phyloP scores from a whole-genome alignment of 2,888 invertebrate species.

The Onthophagus sagittarius region DNA sequence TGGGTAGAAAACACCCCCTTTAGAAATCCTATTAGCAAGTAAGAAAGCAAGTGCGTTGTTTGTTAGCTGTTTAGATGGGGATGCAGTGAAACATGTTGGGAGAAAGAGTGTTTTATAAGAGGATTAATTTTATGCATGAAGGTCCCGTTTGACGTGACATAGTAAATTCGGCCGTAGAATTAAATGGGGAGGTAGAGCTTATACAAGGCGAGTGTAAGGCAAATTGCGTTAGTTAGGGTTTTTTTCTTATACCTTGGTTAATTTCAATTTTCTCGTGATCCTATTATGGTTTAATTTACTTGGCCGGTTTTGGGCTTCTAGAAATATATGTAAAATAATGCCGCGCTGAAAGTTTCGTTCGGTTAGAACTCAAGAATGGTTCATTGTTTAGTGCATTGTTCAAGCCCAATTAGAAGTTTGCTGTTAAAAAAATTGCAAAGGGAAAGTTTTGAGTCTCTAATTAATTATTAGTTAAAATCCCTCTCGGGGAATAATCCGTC shows the following conservation, averaged over 20 bases:
- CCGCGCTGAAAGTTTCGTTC: not conserved
- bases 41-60: not conserved
- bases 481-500: slow-evolving; percentile 7
- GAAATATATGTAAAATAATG: not conserved
- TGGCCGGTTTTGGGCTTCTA: not conserved
- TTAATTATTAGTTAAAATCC: slow-evolving; percentile 12
- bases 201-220: not conserved
- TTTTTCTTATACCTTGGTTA: not conserved
- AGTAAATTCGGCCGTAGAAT: slow-evolving; percentile 11
- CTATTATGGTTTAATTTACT: slow-evolving; percentile 1
- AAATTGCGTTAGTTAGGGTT: not conserved
- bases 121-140: slow-evolving; percentile 21
- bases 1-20: not conserved
- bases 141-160: slow-evolving; percentile 15
- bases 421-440: not conserved
- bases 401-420: not conserved
- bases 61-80: not conserved
- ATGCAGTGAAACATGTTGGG: not conserved
- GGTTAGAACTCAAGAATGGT: not conserved
- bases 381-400: not conserved
- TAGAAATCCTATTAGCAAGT: not conserved
- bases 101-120: slow-evolving; percentile 17
- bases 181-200: not conserved
- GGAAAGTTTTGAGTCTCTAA: not conserved
- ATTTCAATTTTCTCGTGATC: slow-evolving; percentile 6